Base-by-base conservation (phyloP, 2,797 vertebrate genomes). In the Gephyroberyx darwinii region DNA sequence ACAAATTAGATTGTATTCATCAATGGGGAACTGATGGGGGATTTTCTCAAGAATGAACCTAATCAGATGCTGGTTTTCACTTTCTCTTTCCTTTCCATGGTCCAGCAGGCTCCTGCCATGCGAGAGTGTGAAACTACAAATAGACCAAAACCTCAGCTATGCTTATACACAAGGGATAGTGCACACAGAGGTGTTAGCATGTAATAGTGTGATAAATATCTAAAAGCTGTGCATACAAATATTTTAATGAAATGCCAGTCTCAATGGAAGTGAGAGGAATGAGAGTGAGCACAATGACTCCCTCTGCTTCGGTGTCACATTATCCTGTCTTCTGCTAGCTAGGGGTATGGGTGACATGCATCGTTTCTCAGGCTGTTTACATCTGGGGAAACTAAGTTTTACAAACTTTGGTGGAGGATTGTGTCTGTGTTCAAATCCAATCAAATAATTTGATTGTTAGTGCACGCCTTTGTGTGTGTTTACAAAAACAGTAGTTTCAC, bases 341-440 rank as follows among this genome's bases (percentile, higher is more conserved):
- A 55, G 47, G 64, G 66, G 66, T 63, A 53, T 60, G 57, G 71
- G 83, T 83, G 71, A 67, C 26, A 69, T 14, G 31, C 60, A 65
- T 63, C 76, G 71, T 30, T 62, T 50, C 57, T 52, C 59, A 52
- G 43, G 20, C 60, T 66, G 62, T 64, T 77, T 59, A 41, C 33
- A 62, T 37, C 39, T n/a, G 16, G 47, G 45, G 45, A 75, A 39
- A 62, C 53, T 14, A 52, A 39, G 33, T 57, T 69, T 80, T 22
- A 35, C 26, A 74, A 56, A 69, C 33, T 66, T 61, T 43, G 37
- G 55, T 54, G 17, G 2, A 19, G 9, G 9, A 20, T 8, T 50
- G 17, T 19, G 6, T n/a, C 47, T 9, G 6, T 19, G 39, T 67
- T 50, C 55, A 65, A 69, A 58, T 65, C 8, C 43, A 57, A 56